Percentiles rank a stretch among this genome's conserved stretches.
Evolutionary conservation across 2,888 invertebrate species (phyloP).

Genomic region (Liopterus haemorrhoidalis): DNA sequence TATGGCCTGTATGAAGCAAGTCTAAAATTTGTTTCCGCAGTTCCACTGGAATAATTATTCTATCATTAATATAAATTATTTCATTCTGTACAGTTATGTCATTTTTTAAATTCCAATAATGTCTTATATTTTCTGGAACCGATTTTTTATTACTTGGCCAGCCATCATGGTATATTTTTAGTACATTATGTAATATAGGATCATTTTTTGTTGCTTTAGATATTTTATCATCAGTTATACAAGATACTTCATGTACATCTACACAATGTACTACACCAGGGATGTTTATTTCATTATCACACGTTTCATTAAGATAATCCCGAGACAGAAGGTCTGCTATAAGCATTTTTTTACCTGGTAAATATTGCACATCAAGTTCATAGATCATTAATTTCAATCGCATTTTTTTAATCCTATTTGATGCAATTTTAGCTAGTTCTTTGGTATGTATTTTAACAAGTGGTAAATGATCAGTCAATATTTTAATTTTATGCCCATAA

Average conservation of each 20-base stretch:
- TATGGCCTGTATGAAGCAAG: slow-evolving; percentile 24
- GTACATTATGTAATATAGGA: no score
- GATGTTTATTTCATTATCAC: background rate
- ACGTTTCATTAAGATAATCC: background rate
- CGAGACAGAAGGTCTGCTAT: background rate
- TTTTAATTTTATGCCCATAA: slow-evolving; percentile 22
- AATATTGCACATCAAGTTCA: slow-evolving; percentile 25
- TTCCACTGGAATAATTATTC: slow-evolving; percentile 23
- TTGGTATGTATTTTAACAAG: slow-evolving; percentile 26
- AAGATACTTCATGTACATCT: no score
- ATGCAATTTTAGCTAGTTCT: slow-evolving; percentile 23
- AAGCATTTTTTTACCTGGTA: background rate
- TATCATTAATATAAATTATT: slow-evolving; percentile 25
- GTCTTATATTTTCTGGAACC: slow-evolving; percentile 13
- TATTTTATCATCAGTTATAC: no score
- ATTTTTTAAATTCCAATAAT: slow-evolving; percentile 23
- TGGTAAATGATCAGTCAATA: slow-evolving; percentile 27
- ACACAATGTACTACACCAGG: background rate
- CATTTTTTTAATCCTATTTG: slow-evolving; percentile 33
- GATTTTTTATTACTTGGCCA: background rate
- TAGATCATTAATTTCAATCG: slow-evolving; percentile 36
- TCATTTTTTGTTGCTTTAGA: no score
- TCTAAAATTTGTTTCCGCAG: slow-evolving; percentile 23
- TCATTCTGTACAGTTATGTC: slow-evolving; percentile 17
- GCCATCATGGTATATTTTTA: no score